phyloP scores from a whole-genome alignment of 2,888 invertebrate genomes.

The Oxycera nigricornis region DNA sequence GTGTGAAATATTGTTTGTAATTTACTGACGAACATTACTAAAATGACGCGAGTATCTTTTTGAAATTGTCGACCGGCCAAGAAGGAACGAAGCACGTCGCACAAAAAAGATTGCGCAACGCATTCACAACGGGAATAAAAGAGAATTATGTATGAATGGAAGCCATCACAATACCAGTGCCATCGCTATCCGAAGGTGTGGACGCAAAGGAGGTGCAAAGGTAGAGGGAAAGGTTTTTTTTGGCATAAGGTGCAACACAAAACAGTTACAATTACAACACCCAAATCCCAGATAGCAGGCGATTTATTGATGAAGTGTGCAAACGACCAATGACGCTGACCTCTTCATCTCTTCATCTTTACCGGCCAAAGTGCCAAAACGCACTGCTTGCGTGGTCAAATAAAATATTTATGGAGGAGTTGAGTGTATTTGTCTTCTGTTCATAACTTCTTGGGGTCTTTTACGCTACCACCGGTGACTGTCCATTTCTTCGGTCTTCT shows the following conservation, averaged over 20 bases:
- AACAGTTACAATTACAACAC: slow-evolving; percentile 34
- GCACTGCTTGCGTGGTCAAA: not conserved
- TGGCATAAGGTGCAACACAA: slow-evolving; percentile 1
- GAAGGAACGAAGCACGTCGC: not conserved
- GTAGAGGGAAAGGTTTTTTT: not conserved
- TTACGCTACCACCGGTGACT: slow-evolving; percentile 12
- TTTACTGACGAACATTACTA: slow-evolving; percentile 15
- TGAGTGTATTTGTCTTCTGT: slow-evolving; percentile 39
- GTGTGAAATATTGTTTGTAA: slow-evolving; percentile 33
- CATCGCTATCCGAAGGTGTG: not conserved
- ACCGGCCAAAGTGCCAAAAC: slow-evolving; percentile 10
- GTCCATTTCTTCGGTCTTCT: slow-evolving; percentile 23
- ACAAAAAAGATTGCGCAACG: slow-evolving; percentile 10
- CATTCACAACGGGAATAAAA: not conserved
- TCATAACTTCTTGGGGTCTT: slow-evolving; percentile 23
- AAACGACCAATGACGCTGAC: not conserved
- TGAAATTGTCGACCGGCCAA: not conserved
- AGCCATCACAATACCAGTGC: not conserved
- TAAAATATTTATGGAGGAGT: slow-evolving; percentile 38
- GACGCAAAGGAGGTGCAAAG: not conserved
- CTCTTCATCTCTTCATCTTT: slow-evolving; percentile 17
- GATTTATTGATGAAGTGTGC: slow-evolving; percentile 23
- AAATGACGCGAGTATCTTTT: not conserved
- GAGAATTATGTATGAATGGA: not conserved
- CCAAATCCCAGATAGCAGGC: not conserved